phyloP scores from a whole-genome alignment of 2,113 vertebrate species.

The Petrocephalus zakoni region DNA sequence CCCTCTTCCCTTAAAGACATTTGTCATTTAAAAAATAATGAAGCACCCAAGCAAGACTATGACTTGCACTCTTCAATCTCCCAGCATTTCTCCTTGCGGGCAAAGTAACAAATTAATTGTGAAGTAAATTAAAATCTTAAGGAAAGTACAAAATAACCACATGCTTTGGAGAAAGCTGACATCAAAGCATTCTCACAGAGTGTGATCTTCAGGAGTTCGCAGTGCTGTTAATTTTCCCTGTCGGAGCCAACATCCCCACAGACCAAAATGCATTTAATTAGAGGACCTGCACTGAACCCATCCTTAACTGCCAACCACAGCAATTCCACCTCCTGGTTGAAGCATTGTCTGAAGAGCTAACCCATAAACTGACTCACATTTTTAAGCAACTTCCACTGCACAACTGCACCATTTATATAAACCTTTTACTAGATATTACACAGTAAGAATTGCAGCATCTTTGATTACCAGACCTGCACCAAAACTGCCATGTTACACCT shows the following conservation, averaged over 20 bases:
- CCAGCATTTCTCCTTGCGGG: not conserved
- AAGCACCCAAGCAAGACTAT: not conserved
- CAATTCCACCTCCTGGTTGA: not conserved
- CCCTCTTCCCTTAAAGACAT: not conserved
- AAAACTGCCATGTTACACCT: not conserved
- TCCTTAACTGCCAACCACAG: not conserved
- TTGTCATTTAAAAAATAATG: not conserved
- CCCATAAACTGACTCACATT: not conserved
- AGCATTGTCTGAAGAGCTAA: not conserved
- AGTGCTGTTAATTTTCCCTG: slow-evolving; percentile 30
- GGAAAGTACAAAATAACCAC: slow-evolving; percentile 2
- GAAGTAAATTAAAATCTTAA: slow-evolving; percentile 7
- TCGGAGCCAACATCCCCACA: slow-evolving; percentile 23
- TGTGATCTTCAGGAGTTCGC: slow-evolving; percentile 17
- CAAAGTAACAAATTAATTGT: not conserved
- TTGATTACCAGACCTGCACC: not conserved
- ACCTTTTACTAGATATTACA: not conserved
- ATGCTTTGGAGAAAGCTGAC: slow-evolving; percentile 1
- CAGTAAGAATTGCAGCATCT: not conserved
- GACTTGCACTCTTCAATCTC: not conserved
- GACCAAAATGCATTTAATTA: slow-evolving; percentile 33
- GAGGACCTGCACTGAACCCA: not conserved
- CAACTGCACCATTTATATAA: not conserved
- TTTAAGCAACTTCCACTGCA: not conserved
- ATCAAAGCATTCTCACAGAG: not conserved